A percentile compares a stretch with the other conserved stretches of the same genome.
phyloP scores from a whole-genome alignment of 2,797 vertebrate genomes.

The Trichosurus vulpecula region DNA sequence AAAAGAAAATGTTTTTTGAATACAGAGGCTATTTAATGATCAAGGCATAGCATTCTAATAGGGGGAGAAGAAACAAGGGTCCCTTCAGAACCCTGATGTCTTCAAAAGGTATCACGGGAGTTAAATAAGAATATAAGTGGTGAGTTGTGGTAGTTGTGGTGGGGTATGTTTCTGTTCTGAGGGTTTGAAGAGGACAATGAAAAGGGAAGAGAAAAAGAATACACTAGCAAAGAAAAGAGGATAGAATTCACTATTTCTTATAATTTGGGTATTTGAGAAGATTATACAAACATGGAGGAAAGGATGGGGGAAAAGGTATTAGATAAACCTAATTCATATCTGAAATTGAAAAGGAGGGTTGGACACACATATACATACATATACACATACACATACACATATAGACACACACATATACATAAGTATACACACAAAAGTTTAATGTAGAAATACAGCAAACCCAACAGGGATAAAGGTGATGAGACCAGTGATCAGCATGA shows the following conservation, averaged over 20 bases:
- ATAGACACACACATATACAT: no score
- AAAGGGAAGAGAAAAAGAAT: no score
- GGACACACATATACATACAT: neutral
- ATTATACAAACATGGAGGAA: neutral
- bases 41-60: neutral
- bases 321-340: neutral
- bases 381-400: no score
- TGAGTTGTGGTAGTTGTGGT: neutral
- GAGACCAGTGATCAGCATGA: neutral
- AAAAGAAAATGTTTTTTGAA: neutral
- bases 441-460: neutral
- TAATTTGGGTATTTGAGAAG: no score
- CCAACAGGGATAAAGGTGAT: neutral
- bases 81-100: neutral
- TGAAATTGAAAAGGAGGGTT: neutral
- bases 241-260: no score
- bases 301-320: neutral
- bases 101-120: neutral
- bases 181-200: no score
- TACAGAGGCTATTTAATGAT: no score
- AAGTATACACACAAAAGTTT: neutral
- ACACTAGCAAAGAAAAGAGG: no score
- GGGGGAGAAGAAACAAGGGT: neutral
- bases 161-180: no score
- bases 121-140: neutral